A percentile compares a stretch with the other conserved stretches of the same genome.
Evolutionary conservation across 2,113 vertebrate species (phyloP).

Genomic region (Rhabdomys dilectus): DNA sequence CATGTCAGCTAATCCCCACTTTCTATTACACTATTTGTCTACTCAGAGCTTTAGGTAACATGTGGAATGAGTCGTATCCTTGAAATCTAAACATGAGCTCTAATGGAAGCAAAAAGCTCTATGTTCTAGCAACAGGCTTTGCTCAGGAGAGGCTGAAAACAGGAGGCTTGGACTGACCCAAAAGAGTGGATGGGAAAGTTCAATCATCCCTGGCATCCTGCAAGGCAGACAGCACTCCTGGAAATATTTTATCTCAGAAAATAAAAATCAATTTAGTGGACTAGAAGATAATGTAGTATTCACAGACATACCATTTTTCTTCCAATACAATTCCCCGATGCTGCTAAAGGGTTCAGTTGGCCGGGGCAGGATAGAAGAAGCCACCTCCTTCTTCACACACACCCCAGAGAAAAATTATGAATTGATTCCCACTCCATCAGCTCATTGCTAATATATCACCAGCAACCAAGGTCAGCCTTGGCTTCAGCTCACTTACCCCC

Average conservation of each 20-base stretch:
- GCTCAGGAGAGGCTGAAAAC: background rate
- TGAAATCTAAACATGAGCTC: background rate
- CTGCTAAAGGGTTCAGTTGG: slow-evolving; percentile 70
- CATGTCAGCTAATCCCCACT: background rate
- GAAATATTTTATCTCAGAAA: slow-evolving; percentile 78
- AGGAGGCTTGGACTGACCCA: background rate
- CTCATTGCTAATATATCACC: slow-evolving; percentile 63
- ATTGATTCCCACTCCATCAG: slow-evolving; percentile 61
- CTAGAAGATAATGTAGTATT: slow-evolving; percentile 75
- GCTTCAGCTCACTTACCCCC: slow-evolving; percentile 33
- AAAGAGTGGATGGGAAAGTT: slow-evolving; percentile 68
- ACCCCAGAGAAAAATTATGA: slow-evolving; percentile 69
- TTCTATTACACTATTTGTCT: background rate
- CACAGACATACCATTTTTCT: slow-evolving; percentile 74
- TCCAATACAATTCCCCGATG: slow-evolving; percentile 69
- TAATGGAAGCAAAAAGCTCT: background rate
- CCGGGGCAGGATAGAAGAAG: slow-evolving; percentile 57
- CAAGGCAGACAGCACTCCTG: slow-evolving; percentile 62
- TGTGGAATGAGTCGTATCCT: background rate
- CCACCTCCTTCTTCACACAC: background rate
- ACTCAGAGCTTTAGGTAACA: background rate
- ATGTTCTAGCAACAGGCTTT: background rate
- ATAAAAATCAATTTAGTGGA: slow-evolving; percentile 81
- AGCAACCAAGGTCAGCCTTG: slow-evolving; percentile 40
- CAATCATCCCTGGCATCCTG: slow-evolving; percentile 57